Conservation (phyloP, 2,113 vertebrate species). For the Chiloscyllium plagiosum region DNA sequence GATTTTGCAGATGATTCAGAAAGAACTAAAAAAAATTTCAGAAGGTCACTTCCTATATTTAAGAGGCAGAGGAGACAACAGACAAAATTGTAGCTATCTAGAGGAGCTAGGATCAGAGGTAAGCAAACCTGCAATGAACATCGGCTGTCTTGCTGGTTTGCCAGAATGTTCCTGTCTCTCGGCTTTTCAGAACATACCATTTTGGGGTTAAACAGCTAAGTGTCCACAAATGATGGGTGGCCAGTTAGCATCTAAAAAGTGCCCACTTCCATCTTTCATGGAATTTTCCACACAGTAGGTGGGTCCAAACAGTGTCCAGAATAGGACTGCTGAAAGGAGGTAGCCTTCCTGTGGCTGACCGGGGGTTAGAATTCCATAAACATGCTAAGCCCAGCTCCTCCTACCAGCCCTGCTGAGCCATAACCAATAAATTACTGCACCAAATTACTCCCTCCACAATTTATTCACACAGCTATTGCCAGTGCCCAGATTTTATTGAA, state of each 20-base stretch:
- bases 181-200: too few species aligned
- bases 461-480: neutral
- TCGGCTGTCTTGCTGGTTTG: too few species aligned
- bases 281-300: neutral
- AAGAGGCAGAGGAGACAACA: neutral
- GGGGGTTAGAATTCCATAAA: neutral
- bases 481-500: neutral
- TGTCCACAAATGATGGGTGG: too few species aligned
- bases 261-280: too few species aligned
- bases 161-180: too few species aligned
- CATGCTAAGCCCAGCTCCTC: neutral
- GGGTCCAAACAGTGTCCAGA: neutral
- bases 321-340: neutral
- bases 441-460: neutral
- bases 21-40: neutral
- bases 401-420: too few species aligned
- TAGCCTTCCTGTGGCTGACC: neutral
- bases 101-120: neutral
- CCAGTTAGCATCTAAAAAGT: too few species aligned
- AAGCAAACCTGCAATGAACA: neutral
- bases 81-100: neutral
- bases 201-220: too few species aligned
- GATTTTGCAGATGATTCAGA: neutral
- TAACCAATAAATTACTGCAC: neutral
- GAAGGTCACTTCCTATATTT: neutral